Evolutionary conservation across 2,113 vertebrate genomes (phyloP).

Genomic region (Bufo gargarizans): DNA sequence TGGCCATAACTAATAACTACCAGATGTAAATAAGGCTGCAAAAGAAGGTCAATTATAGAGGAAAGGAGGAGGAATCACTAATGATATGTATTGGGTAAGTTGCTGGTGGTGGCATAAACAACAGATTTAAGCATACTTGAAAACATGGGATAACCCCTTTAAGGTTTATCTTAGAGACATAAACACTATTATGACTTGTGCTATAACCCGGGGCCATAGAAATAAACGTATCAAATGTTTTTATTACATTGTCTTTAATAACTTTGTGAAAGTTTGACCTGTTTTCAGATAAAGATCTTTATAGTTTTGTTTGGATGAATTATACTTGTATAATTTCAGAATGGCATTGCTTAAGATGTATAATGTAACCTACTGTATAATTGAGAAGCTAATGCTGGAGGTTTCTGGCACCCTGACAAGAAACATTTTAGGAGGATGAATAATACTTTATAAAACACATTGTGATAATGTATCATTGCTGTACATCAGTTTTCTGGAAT

Average conservation of each 20-base stretch:
- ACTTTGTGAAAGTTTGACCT: background rate
- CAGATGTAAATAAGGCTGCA: too few relatives aligned
- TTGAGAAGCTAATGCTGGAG: slow-evolving; percentile 18
- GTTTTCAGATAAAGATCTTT: slow-evolving; percentile 11
- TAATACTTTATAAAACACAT: background rate
- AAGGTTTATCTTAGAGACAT: slow-evolving; percentile 12
- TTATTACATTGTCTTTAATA: slow-evolving; percentile 8
- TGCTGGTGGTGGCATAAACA: too few relatives aligned
- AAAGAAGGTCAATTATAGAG: too few relatives aligned
- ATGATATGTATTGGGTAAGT: too few relatives aligned
- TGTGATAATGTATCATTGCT: too few relatives aligned
- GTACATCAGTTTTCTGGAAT: too few relatives aligned
- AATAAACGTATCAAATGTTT: slow-evolving; percentile 29
- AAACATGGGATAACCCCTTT: too few relatives aligned
- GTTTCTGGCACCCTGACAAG: slow-evolving; percentile 21
- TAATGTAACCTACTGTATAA: background rate
- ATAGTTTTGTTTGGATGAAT: slow-evolving; percentile 5
- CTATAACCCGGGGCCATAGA: slow-evolving; percentile 8
- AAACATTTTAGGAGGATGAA: slow-evolving; percentile 52
- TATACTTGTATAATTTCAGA: background rate
- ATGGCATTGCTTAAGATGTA: slow-evolving; percentile 24
- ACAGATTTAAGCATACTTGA: too few relatives aligned
- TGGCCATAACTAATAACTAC: too few relatives aligned
- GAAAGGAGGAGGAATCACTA: too few relatives aligned
- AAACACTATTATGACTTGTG: slow-evolving; percentile 20